Evolutionary conservation across 2,888 invertebrate genomes (phyloP).

Genomic region (Cylindroiulus punctatus): DNA sequence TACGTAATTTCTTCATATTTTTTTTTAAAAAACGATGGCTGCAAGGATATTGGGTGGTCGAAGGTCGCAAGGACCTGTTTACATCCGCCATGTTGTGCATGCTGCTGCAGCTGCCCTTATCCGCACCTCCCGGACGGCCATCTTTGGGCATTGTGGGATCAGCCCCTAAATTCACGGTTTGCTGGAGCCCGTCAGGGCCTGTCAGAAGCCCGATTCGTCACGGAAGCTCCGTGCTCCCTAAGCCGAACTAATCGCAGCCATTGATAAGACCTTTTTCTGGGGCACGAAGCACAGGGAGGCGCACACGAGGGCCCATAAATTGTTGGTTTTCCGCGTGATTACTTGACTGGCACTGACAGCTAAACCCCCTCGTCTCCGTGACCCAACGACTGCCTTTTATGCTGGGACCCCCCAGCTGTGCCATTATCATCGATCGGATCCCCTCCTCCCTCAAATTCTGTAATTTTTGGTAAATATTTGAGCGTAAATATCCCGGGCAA

Average conservation of each 20-base stretch:
- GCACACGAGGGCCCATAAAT: neutral
- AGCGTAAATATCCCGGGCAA: neutral
- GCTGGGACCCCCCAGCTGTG: conserved; percentile 24
- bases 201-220: conserved; percentile 15
- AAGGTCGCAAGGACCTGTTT: too few relatives aligned
- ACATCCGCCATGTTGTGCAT: too few relatives aligned
- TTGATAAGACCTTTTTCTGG: conserved; percentile 21
- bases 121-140: neutral
- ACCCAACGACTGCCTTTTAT: neutral
- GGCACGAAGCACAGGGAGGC: neutral
- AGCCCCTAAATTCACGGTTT: conserved; percentile 2
- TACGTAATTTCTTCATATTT: too few relatives aligned
- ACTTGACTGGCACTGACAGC: conserved; percentile 12
- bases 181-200: conserved; percentile 4
- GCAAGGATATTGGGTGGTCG: too few relatives aligned
- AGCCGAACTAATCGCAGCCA: conserved; percentile 13
- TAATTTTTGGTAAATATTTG: conserved; percentile 4
- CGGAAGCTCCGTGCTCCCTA: neutral
- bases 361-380: conserved; percentile 7
- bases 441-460: neutral
- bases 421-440: conserved; percentile 13
- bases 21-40: too few relatives aligned
- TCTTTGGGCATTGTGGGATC: neutral
- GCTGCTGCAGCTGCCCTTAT: neutral
- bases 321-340: conserved; percentile 32